Evolutionary conservation across 2,888 invertebrate species (phyloP).

Genomic region (Thecocarcelia acutangulata): DNA sequence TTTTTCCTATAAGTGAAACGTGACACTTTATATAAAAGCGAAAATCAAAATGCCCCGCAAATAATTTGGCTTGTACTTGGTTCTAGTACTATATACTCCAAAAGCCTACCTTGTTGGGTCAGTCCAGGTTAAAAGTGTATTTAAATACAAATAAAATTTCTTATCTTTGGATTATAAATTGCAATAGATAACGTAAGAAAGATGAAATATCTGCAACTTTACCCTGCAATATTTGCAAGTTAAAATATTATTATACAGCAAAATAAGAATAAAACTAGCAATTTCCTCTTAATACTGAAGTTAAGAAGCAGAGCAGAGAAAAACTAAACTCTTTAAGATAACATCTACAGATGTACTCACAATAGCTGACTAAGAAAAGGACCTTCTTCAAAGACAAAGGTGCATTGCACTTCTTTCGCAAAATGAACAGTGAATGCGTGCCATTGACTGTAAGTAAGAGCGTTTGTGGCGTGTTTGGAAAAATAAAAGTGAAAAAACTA

Average conservation of each 20-base stretch:
- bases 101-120: too few species aligned
- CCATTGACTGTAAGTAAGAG: slow-evolving; percentile 25
- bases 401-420: slow-evolving; percentile 54
- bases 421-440: slow-evolving; percentile 27
- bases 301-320: slow-evolving; percentile 5
- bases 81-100: too few species aligned
- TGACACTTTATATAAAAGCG: too few species aligned
- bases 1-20: too few species aligned
- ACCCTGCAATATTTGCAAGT: slow-evolving; percentile 28
- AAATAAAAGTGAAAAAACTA: slow-evolving; percentile 25
- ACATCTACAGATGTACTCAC: slow-evolving; percentile 18
- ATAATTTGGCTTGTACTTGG: too few species aligned
- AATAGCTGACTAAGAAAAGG: slow-evolving; percentile 36
- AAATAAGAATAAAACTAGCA: slow-evolving; percentile 14
- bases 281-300: slow-evolving; percentile 36
- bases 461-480: slow-evolving; percentile 53
- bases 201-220: slow-evolving; percentile 15
- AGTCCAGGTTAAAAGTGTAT: too few species aligned
- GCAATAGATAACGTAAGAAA: background rate
- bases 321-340: slow-evolving; percentile 34
- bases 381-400: slow-evolving; percentile 64
- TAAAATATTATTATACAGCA: slow-evolving; percentile 40
- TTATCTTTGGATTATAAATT: too few species aligned
- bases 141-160: too few species aligned
- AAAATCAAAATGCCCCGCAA: too few species aligned